Evolutionary conservation across 2,797 vertebrate species (phyloP).

Genomic region (Takifugu rubripes): DNA sequence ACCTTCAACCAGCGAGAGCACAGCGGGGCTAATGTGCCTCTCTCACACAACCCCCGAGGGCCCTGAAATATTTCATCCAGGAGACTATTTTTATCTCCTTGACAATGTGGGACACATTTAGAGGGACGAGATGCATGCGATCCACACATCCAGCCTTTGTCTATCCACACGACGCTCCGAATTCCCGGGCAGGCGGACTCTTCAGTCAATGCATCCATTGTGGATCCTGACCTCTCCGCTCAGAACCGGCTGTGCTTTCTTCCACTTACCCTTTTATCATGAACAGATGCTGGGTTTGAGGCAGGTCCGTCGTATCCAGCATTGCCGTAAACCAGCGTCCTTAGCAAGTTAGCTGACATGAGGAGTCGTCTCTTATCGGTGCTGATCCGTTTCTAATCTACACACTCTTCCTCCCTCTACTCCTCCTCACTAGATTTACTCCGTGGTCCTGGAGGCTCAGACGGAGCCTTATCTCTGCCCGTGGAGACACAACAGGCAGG

Average conservation of each 20-base stretch:
- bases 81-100: slow-evolving; percentile 51
- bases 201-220: slow-evolving; percentile 25
- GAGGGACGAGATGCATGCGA: slow-evolving; percentile 34
- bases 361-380: background rate
- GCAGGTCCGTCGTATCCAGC: too few species aligned
- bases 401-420: slow-evolving; percentile 11
- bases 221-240: slow-evolving; percentile 28
- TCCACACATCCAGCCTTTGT: slow-evolving; percentile 55
- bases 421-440: too few species aligned
- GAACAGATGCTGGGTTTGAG: too few species aligned
- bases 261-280: too few species aligned
- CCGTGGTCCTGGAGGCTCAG: too few species aligned
- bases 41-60: slow-evolving; percentile 26
- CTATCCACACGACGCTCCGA: slow-evolving; percentile 21
- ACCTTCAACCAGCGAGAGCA: slow-evolving; percentile 13
- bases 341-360: too few species aligned
- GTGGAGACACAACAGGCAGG: slow-evolving; percentile 53
- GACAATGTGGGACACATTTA: slow-evolving; percentile 34
- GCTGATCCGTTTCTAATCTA: slow-evolving; percentile 56
- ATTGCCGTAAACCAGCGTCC: too few species aligned
- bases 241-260: background rate
- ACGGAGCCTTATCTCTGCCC: slow-evolving; percentile 33
- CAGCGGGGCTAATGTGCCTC: slow-evolving; percentile 21
- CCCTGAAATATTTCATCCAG: slow-evolving; percentile 39
- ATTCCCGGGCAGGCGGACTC: slow-evolving; percentile 28